phyloP scores from a whole-genome alignment of 2,888 invertebrate species.

The Cryptosula pallasiana region DNA sequence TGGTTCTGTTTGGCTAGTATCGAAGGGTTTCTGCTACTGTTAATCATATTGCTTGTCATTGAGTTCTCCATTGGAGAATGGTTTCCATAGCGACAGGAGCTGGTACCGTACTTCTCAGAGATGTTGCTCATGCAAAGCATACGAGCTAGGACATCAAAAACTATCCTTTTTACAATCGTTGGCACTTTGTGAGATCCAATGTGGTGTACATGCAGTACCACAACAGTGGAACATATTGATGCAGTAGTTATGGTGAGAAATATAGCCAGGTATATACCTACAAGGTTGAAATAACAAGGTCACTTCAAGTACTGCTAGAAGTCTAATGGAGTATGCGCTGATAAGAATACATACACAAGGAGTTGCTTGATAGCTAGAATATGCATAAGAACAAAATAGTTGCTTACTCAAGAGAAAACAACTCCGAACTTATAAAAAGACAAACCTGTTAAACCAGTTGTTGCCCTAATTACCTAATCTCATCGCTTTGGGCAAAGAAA shows the following conservation, averaged over 20 bases:
- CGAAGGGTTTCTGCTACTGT: background rate
- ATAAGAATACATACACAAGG: no score
- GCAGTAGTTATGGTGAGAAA: constrained; percentile 30
- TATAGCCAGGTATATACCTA: constrained; percentile 30
- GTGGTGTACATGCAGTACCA: constrained; percentile 23
- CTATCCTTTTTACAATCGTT: constrained; percentile 1
- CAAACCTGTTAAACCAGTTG: no score
- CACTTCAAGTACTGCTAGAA: no score
- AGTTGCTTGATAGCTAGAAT: no score
- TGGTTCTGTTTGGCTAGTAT: background rate
- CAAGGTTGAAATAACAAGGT: no score
- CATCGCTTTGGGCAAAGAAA: no score
- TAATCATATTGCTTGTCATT: constrained; percentile 9
- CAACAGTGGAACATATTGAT: constrained; percentile 26
- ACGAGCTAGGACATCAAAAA: constrained; percentile 22
- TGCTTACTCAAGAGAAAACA: no score
- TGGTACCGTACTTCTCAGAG: constrained; percentile 11
- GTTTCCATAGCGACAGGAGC: background rate
- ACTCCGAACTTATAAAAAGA: no score
- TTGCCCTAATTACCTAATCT: no score
- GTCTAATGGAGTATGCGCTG: no score
- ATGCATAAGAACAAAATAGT: no score
- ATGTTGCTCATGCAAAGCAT: constrained; percentile 11
- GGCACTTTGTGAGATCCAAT: constrained; percentile 18
- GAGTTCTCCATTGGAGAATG: background rate